Evolutionary conservation across 2,888 invertebrate species (phyloP).

Genomic region (Agrotis clavis): DNA sequence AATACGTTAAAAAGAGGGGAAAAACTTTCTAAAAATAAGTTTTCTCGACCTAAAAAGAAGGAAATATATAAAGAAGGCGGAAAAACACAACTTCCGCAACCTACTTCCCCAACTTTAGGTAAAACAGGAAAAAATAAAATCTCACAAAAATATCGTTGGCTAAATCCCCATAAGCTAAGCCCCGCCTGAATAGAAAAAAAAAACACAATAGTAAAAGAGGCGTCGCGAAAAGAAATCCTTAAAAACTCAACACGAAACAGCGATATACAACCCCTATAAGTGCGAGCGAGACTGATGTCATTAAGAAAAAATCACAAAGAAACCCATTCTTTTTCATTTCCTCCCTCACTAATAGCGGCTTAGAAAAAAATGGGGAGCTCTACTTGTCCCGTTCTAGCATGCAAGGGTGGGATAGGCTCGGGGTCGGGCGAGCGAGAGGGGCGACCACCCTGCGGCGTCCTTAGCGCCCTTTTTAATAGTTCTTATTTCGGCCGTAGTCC

Average conservation of each 20-base stretch:
- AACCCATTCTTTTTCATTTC: slow-evolving; percentile 90
- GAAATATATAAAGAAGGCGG: slow-evolving; percentile 45
- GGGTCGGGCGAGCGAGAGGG: slow-evolving; percentile 88
- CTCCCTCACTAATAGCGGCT: slow-evolving; percentile 89
- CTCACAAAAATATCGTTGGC: slow-evolving; percentile 81
- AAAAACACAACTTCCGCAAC: slow-evolving; percentile 58
- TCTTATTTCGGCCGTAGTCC: slow-evolving; percentile 87
- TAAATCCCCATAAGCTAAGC: slow-evolving; percentile 86
- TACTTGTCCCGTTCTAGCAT: slow-evolving; percentile 86
- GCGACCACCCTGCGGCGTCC: slow-evolving; percentile 80
- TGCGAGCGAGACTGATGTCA: slow-evolving; percentile 84
- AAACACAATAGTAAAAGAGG: slow-evolving; percentile 87
- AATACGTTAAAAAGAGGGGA: not conserved
- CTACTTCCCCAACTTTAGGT: slow-evolving; percentile 77
- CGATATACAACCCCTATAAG: slow-evolving; percentile 69
- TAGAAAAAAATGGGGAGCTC: slow-evolving; percentile 88
- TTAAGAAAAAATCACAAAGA: slow-evolving; percentile 90
- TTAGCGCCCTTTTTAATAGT: slow-evolving; percentile 89
- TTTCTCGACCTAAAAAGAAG: slow-evolving; percentile 4
- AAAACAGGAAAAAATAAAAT: slow-evolving; percentile 80
- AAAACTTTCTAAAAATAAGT: not conserved
- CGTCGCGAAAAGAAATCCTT: slow-evolving; percentile 86
- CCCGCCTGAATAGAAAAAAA: slow-evolving; percentile 88
- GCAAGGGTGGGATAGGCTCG: slow-evolving; percentile 81
- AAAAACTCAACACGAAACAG: slow-evolving; percentile 81